Conservation (phyloP, 2,113 vertebrate genomes). For the Alethe diademata region DNA sequence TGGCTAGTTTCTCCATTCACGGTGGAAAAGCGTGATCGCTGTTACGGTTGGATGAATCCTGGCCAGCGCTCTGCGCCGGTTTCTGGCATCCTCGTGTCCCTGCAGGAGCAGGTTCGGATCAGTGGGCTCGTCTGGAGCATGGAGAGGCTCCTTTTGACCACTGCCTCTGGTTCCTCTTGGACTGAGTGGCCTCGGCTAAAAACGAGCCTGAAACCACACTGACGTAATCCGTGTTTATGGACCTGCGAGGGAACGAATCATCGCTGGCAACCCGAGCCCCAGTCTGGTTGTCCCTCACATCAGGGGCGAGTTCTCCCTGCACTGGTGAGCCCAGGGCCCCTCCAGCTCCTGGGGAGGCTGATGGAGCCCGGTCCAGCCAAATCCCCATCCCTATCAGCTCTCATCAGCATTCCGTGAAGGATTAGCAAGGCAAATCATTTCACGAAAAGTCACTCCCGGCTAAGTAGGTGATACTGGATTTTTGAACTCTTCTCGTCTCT, state of each 20-base stretch:
- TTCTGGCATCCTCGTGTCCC: not conserved
- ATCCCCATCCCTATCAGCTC: not conserved
- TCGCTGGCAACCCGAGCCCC: not conserved
- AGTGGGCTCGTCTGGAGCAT: not conserved
- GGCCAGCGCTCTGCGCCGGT: not conserved
- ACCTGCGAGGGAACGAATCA: conserved; percentile 8
- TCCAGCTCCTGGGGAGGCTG: not conserved
- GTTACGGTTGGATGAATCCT: not conserved
- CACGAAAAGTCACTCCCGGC: not conserved
- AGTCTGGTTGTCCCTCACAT: not conserved
- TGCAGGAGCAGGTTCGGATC: not conserved
- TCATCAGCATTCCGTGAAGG: not conserved
- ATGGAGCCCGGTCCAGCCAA: not conserved
- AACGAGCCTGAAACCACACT: not conserved
- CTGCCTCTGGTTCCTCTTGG: not conserved
- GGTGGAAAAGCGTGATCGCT: conserved; percentile 8
- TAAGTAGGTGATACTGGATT: not conserved
- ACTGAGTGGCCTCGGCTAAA: conserved; percentile 3
- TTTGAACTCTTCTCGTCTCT: not conserved
- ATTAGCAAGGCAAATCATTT: not conserved
- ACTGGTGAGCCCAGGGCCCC: not conserved
- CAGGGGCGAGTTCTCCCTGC: accelerated
- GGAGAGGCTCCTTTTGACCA: not conserved
- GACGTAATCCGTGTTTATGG: conserved; percentile 26
- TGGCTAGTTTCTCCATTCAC: conserved; percentile 13